Conservation (phyloP, 2,113 vertebrate species). For the Megaceryle maxima region DNA sequence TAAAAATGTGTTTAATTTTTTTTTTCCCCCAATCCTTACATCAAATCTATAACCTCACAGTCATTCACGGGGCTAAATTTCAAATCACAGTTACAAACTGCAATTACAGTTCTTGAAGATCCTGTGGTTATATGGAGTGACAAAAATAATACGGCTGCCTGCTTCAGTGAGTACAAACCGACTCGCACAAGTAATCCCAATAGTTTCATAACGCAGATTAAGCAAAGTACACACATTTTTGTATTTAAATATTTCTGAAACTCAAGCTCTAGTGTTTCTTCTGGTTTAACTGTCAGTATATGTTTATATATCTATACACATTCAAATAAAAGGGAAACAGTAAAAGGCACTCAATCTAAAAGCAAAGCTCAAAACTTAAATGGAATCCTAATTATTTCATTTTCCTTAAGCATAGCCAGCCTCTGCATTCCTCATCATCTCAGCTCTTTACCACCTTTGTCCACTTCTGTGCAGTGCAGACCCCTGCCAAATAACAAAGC, state of each 20-base stretch:
- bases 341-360: conserved; percentile 5
- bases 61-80: not conserved
- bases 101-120: not conserved
- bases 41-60: not conserved
- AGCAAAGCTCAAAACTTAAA: not conserved
- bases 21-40: not conserved
- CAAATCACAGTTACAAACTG: not conserved
- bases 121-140: not conserved
- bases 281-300: not conserved
- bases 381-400: not conserved
- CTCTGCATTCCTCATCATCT: not conserved
- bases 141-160: not conserved
- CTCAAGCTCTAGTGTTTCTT: conserved; percentile 1
- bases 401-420: not conserved
- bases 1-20: not conserved
- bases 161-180: not conserved
- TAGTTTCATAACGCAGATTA: not conserved
- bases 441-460: not conserved
- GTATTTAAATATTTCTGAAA: not conserved
- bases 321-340: conserved; percentile 23
- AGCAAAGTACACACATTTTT: not conserved
- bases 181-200: not conserved
- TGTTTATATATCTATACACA: not conserved
- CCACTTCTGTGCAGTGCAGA: not conserved
- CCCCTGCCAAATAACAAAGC: not conserved